Evolutionary conservation across 2,888 invertebrate species (phyloP).

Genomic region (Liodrosophila aerea): DNA sequence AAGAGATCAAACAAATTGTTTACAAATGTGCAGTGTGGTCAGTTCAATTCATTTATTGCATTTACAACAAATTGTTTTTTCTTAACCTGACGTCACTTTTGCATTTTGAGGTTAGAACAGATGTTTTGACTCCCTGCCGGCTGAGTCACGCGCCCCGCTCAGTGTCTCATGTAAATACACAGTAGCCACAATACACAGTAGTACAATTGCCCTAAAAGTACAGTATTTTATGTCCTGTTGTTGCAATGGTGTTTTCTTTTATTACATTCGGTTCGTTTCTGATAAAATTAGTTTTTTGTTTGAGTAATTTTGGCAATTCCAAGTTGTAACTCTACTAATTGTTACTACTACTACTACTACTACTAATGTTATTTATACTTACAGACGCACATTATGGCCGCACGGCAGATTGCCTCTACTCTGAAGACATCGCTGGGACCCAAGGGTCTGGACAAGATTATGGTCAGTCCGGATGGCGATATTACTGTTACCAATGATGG

Average conservation of each 20-base stretch:
- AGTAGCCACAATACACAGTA: not conserved
- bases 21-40: too few species aligned
- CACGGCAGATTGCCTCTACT: slow-evolving; percentile 93
- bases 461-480: slow-evolving; percentile 98
- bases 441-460: slow-evolving; percentile 98
- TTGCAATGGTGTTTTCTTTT: too few species aligned
- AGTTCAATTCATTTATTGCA: not conserved
- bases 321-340: too few species aligned
- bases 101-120: slow-evolving; percentile 77
- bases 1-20: too few species aligned
- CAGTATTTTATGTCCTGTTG: too few species aligned
- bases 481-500: slow-evolving; percentile 99
- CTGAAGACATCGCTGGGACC: slow-evolving; percentile 97
- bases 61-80: not conserved
- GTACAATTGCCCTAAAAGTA: too few species aligned
- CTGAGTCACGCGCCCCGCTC: slow-evolving; percentile 69
- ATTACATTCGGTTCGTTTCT: too few species aligned
- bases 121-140: slow-evolving; percentile 54
- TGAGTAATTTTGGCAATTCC: too few species aligned
- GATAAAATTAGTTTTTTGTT: too few species aligned
- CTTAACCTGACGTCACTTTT: slow-evolving; percentile 35
- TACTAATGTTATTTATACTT: too few species aligned
- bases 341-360: too few species aligned
- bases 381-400: slow-evolving; percentile 99
- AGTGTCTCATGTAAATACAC: too few species aligned